A percentile compares a stretch with the other conserved stretches of the same genome.
Evolutionary conservation across 2,797 vertebrate genomes (phyloP).

Genomic region (Streptopelia turtur): DNA sequence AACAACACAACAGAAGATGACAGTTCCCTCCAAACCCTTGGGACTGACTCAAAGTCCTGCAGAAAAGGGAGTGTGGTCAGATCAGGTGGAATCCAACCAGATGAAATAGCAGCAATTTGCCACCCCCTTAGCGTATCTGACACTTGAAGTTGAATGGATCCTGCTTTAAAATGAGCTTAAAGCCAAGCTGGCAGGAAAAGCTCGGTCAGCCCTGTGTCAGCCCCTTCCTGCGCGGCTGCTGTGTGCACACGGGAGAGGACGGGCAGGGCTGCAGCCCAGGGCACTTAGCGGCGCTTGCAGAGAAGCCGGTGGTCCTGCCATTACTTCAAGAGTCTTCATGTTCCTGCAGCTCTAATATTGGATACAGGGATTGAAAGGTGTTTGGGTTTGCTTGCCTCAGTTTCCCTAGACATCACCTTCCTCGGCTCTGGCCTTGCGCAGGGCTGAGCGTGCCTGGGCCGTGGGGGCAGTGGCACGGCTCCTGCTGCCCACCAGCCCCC

Average conservation of each 20-base stretch:
- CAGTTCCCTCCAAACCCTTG: neutral
- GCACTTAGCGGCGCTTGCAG: neutral
- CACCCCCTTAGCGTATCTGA: neutral
- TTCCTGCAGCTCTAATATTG: neutral
- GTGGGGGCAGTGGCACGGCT: neutral
- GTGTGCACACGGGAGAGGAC: neutral
- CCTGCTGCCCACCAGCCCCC: fast-evolving
- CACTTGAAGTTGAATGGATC: neutral
- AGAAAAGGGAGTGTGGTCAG: neutral
- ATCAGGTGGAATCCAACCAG: neutral
- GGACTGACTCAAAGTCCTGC: neutral
- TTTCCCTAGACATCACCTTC: neutral
- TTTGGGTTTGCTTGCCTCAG: neutral
- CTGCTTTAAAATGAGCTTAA: neutral
- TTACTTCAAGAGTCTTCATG: neutral
- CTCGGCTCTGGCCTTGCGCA: neutral
- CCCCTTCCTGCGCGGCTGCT: neutral
- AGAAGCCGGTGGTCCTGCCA: neutral
- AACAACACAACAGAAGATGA: neutral
- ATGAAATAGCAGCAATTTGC: neutral
- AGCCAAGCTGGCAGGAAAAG: neutral
- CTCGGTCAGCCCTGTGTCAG: neutral
- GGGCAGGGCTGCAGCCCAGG: neutral
- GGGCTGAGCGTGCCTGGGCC: neutral
- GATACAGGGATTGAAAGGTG: neutral